Base-by-base conservation (phyloP, 2,797 vertebrate genomes). In the Bufotes viridis region DNA sequence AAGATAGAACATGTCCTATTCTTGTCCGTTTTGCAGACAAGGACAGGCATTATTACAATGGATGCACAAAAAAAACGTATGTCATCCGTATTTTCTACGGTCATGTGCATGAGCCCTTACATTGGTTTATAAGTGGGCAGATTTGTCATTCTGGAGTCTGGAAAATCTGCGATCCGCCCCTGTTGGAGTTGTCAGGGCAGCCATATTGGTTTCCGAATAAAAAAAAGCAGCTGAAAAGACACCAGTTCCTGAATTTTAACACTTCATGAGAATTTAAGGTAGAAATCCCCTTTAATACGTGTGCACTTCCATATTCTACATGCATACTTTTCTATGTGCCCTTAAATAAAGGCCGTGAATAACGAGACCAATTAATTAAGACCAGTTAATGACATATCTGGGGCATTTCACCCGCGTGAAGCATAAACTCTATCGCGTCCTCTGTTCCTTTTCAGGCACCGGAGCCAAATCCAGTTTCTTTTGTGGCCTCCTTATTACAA, bases 401-500 rank as follows among this genome's bases (percentile, higher is more conserved):
- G 51, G 49, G 65, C 26, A 70, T 72, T 24, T 8, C 51, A 72
- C 17, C 53, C 67, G 55, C 14, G 26, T 29, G 49, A 26, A 34
- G 26, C 55, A 42, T 63, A 7, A 34, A 63, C 34, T 70, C 13
- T 20, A 22, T 60, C 7, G 60, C 42, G 5, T 10, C 34, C 49
- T 72, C 61, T 74, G 57, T 55, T 65, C 72, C 55, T 69, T 58
- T 63, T 78, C 80, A 49, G 42, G 80, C 60, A 53, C 17, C 49
- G 12, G 34, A 65, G 61, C 80, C 42, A 81, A 22, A 58, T 61
- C 61, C 26, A 10, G 67, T 7, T 53, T 67, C 79, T 61, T 88
- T 82, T 89, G 69, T 89, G 51, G 34, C 24, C 76, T 60, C 79
- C 85, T 86, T 70, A 82, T 89, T 82, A 86, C 79, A 86, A 86